Conservation (phyloP, 2,888 invertebrate genomes). For the Elegia similella region DNA sequence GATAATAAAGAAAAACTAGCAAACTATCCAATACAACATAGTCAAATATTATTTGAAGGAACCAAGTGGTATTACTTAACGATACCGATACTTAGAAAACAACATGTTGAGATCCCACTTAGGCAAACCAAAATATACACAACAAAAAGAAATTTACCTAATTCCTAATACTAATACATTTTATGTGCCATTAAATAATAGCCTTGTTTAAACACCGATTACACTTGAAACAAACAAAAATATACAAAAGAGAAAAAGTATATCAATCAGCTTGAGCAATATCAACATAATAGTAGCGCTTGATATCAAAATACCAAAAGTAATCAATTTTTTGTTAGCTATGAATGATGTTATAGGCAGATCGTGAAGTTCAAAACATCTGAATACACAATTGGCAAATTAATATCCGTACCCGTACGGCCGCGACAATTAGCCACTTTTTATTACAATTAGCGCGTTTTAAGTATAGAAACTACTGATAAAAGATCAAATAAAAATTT, state of each 20-base stretch:
- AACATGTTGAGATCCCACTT: slow-evolving; percentile 26
- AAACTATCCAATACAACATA: slow-evolving; percentile 24
- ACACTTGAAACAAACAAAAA: background rate
- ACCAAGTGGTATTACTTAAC: slow-evolving; percentile 23
- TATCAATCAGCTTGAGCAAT: background rate
- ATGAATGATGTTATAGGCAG: background rate
- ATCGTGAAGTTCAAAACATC: background rate
- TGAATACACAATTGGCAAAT: too few relatives aligned
- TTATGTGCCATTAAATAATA: background rate
- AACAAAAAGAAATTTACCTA: slow-evolving; percentile 4
- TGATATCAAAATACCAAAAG: background rate
- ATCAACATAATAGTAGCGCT: background rate
- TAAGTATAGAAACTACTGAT: too few relatives aligned
- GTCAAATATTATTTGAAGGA: slow-evolving; percentile 24
- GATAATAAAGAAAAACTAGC: slow-evolving; percentile 22
- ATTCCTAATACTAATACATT: background rate
- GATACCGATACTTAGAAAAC: slow-evolving; percentile 16
- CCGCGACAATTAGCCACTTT: too few relatives aligned
- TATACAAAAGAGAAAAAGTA: background rate
- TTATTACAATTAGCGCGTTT: too few relatives aligned
- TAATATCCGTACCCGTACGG: too few relatives aligned
- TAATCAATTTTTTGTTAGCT: background rate
- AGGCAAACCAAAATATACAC: slow-evolving; percentile 20
- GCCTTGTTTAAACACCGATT: background rate
- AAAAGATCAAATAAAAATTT: too few relatives aligned